Conservation (phyloP, 2,888 invertebrate species). For the Epiblema foenella region DNA sequence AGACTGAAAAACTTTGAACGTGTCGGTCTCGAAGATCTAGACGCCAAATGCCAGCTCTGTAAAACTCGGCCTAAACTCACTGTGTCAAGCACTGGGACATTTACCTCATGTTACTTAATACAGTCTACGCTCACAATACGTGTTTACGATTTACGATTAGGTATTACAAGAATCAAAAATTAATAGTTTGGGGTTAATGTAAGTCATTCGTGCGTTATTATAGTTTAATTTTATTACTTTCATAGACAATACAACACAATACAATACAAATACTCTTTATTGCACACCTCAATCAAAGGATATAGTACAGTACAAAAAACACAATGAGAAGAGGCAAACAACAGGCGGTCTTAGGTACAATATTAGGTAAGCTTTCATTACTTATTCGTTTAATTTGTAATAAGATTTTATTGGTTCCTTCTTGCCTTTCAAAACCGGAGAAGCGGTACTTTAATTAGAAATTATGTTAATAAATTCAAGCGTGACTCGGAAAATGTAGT, state of each 20-base stretch:
- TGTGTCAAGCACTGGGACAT: too few relatives aligned
- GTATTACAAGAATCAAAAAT: neutral
- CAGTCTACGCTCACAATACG: conserved; percentile 9
- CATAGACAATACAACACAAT: too few relatives aligned
- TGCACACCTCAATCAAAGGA: too few relatives aligned
- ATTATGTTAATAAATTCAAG: neutral
- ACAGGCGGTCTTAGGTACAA: too few relatives aligned
- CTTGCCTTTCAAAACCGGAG: neutral
- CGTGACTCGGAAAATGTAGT: neutral
- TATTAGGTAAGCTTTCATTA: conserved; percentile 12
- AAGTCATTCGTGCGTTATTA: conserved; percentile 5
- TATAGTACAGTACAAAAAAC: too few relatives aligned
- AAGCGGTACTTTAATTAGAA: neutral
- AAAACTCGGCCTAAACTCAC: too few relatives aligned
- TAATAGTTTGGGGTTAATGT: conserved; percentile 2
- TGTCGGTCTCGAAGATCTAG: too few relatives aligned
- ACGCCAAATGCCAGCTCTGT: too few relatives aligned
- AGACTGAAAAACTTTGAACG: too few relatives aligned
- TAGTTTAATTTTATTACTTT: conserved; percentile 18
- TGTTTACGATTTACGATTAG: conserved; percentile 4
- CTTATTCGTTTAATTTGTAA: conserved; percentile 1
- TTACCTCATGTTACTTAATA: too few relatives aligned
- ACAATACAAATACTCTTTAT: too few relatives aligned
- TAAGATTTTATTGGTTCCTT: conserved; percentile 16
- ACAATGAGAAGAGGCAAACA: too few relatives aligned